Evolutionary conservation across 2,797 vertebrate genomes (phyloP).

Genomic region (Chelmon rostratus): DNA sequence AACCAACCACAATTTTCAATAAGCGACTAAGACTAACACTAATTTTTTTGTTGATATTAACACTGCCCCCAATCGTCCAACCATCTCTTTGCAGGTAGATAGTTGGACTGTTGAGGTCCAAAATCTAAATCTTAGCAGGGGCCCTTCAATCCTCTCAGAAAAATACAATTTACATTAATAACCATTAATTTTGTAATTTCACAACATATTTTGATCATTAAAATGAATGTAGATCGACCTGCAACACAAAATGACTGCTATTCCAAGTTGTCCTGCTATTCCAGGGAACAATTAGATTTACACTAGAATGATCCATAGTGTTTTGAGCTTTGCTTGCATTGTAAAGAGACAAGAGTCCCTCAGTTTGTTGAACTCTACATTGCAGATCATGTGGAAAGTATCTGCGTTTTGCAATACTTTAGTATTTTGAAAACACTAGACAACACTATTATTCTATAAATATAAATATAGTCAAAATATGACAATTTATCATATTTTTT

Average conservation of each 20-base stretch:
- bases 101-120: not conserved
- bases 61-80: not conserved
- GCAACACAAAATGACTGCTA: not conserved
- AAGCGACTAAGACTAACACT: too few species aligned
- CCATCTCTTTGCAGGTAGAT: not conserved
- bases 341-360: not conserved
- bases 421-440: not conserved
- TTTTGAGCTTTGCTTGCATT: not conserved
- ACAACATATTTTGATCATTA: not conserved
- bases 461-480: not conserved
- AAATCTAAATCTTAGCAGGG: not conserved
- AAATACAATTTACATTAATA: not conserved
- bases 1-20: too few species aligned
- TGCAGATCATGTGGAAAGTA: not conserved
- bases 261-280: not conserved
- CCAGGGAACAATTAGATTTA: not conserved
- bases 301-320: not conserved
- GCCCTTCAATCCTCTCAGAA: not conserved
- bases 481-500: not conserved
- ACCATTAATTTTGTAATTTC: not conserved
- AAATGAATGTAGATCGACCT: not conserved
- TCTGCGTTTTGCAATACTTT: not conserved
- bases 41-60: not conserved
- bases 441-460: not conserved
- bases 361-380: not conserved